phyloP scores from a whole-genome alignment of 2,797 vertebrate species.

The Muraenolepis orangiensis region DNA sequence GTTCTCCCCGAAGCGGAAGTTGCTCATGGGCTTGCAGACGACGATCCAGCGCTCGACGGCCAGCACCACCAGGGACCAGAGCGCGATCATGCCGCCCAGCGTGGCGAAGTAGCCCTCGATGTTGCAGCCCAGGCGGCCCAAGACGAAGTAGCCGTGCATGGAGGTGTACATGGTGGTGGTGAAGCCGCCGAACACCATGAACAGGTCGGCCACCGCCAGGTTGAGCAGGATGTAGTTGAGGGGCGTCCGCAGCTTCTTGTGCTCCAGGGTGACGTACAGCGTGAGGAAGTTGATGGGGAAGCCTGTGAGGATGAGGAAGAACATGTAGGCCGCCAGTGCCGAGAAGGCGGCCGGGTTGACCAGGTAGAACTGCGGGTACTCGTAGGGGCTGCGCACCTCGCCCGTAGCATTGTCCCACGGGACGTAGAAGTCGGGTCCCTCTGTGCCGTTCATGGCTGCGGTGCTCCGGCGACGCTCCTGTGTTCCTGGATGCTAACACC shows the following conservation, averaged over 20 bases:
- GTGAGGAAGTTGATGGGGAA: slow-evolving; percentile 97
- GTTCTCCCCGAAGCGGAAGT: slow-evolving; percentile 93
- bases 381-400: slow-evolving; percentile 88
- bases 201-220: slow-evolving; percentile 87
- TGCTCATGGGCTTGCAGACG: slow-evolving; percentile 97
- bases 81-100: slow-evolving; percentile 85
- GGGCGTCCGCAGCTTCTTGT: slow-evolving; percentile 96
- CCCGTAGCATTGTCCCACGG: slow-evolving; percentile 90
- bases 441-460: slow-evolving; percentile 93
- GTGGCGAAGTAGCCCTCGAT: slow-evolving; percentile 94
- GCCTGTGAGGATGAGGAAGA: slow-evolving; percentile 87
- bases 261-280: slow-evolving; percentile 90
- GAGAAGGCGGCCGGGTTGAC: slow-evolving; percentile 86
- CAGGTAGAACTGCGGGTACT: slow-evolving; percentile 95
- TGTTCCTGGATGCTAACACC: slow-evolving; percentile 60
- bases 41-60: slow-evolving; percentile 92
- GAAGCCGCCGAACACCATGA: slow-evolving; percentile 96
- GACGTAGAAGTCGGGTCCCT: slow-evolving; percentile 90
- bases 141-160: slow-evolving; percentile 91
- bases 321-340: slow-evolving; percentile 89
- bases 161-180: slow-evolving; percentile 91
- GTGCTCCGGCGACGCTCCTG: slow-evolving; percentile 58
- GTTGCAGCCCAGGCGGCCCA: slow-evolving; percentile 88
- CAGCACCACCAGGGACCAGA: slow-evolving; percentile 94
- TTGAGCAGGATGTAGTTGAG: slow-evolving; percentile 98